phyloP scores from a whole-genome alignment of 2,797 vertebrate genomes.

The Sebastes hopkinsi region DNA sequence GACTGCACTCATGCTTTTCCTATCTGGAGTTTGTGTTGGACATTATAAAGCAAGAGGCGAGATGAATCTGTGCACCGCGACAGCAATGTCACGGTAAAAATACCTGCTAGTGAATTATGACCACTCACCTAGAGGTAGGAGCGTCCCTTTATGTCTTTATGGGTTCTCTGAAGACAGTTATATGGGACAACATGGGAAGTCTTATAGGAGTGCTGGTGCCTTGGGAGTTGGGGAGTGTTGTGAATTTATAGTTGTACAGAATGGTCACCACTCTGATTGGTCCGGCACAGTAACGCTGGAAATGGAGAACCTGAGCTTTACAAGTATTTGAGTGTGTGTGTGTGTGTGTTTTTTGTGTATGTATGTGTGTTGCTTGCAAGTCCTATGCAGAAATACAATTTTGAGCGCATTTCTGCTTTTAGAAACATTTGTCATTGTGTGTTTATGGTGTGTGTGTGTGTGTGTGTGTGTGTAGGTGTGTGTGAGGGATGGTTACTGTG shows the following conservation, averaged over 20 bases:
- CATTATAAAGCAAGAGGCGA: conserved; percentile 66
- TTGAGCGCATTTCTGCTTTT: conserved; percentile 30
- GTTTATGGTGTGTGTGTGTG: neutral
- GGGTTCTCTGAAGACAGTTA: conserved; percentile 73
- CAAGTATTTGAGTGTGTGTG: neutral
- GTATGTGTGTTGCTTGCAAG: neutral
- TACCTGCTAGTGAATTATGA: conserved; percentile 74
- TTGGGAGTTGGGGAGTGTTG: conserved; percentile 55
- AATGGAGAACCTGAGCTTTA: conserved; percentile 28
- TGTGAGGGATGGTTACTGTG: conserved; percentile 54
- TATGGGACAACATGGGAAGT: conserved; percentile 73
- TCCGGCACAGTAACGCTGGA: conserved; percentile 19
- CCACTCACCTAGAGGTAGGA: conserved; percentile 70
- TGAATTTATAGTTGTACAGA: conserved; percentile 66
- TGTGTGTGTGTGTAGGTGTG: conserved; percentile 2
- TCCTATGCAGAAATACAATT: conserved; percentile 43
- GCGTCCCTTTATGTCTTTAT: conserved; percentile 78
- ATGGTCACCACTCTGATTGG: conserved; percentile 59
- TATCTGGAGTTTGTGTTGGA: conserved; percentile 63
- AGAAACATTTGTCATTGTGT: conserved; percentile 46
- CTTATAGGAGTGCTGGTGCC: conserved; percentile 68
- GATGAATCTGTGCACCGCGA: conserved; percentile 70
- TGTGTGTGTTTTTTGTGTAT: neutral
- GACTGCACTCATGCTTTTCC: conserved; percentile 59
- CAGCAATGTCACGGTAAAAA: conserved; percentile 74